phyloP scores from a whole-genome alignment of 92 coral and sea anemone species.

The Umimayanthus chanpuru region DNA sequence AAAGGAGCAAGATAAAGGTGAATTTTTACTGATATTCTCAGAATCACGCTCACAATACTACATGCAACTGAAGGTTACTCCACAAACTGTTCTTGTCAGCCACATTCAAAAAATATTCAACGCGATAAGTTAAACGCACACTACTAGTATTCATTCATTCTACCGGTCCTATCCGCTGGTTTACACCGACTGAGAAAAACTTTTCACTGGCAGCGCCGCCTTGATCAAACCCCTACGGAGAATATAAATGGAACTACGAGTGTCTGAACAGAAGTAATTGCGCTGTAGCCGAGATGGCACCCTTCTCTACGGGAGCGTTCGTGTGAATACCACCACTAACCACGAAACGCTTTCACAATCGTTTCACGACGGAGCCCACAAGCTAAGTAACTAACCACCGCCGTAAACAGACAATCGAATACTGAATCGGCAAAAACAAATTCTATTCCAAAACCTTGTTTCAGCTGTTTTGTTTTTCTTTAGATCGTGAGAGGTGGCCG shows the following conservation, averaged over 20 bases:
- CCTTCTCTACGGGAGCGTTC: too few relatives aligned
- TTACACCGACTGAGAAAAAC: too few relatives aligned
- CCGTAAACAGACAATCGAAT: not conserved
- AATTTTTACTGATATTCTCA: not conserved
- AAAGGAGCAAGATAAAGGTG: not conserved
- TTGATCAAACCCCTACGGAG: too few relatives aligned
- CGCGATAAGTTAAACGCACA: too few relatives aligned
- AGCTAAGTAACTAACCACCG: not conserved
- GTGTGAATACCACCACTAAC: too few relatives aligned
- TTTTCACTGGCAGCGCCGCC: not conserved
- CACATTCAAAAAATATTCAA: not conserved
- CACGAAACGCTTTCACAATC: too few relatives aligned
- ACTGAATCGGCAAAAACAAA: not conserved
- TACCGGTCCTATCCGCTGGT: not conserved
- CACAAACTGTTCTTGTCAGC: not conserved
- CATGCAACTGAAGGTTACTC: not conserved
- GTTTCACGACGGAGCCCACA: not conserved
- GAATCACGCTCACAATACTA: not conserved
- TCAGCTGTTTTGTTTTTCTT: not conserved
- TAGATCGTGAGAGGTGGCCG: not conserved
- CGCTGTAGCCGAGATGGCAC: not conserved
- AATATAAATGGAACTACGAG: not conserved
- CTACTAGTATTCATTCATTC: too few relatives aligned
- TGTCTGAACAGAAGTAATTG: not conserved
- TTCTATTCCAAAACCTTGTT: not conserved